A percentile compares a stretch with the other conserved stretches of the same genome.
These are phyloP conservation scores for Hydrozoanthus tunicans DNA, from an alignment of 64 coral and sea anemone species.

Conservation along the genomic window DNA sequence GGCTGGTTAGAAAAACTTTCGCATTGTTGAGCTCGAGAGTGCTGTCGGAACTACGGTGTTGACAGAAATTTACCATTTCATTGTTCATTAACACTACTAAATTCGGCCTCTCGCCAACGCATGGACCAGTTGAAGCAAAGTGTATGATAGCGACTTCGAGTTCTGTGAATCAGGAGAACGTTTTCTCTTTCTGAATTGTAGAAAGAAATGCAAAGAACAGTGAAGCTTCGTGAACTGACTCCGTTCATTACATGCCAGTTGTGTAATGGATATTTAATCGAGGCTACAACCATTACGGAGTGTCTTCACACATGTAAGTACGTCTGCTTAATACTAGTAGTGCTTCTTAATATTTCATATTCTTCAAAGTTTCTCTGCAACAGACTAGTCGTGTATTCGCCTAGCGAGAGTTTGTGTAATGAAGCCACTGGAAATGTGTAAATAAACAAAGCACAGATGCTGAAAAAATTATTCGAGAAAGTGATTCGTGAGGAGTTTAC, in stretches of 20 bases:
- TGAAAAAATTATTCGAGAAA: not conserved
- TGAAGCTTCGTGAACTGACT: constrained; percentile 81
- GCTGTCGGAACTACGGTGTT: constrained; percentile 60
- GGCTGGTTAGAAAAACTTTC: not conserved
- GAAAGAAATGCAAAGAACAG: constrained; percentile 72
- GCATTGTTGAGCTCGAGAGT: constrained; percentile 29
- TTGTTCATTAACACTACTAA: constrained; percentile 74
- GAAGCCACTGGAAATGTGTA: not conserved
- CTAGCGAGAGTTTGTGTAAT: not conserved
- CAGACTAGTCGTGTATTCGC: not conserved
- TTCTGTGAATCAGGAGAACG: not conserved
- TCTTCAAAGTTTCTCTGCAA: not conserved
- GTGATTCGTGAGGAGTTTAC: not conserved
- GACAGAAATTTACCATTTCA: constrained; percentile 93
- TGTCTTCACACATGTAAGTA: constrained; percentile 99
- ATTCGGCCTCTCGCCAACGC: constrained; percentile 49
- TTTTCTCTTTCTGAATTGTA: not conserved
- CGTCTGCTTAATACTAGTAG: too few relatives aligned
- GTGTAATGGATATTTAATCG: constrained; percentile 96
- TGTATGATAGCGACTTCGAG: constrained; percentile 10
- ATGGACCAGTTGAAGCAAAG: constrained; percentile 2
- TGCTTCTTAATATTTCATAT: not conserved
- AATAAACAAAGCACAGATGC: not conserved
- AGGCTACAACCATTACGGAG: constrained; percentile 94
- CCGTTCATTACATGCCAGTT: constrained; percentile 88